Conservation (phyloP, 2,113 vertebrate genomes). For the Tonatia bakeri region DNA sequence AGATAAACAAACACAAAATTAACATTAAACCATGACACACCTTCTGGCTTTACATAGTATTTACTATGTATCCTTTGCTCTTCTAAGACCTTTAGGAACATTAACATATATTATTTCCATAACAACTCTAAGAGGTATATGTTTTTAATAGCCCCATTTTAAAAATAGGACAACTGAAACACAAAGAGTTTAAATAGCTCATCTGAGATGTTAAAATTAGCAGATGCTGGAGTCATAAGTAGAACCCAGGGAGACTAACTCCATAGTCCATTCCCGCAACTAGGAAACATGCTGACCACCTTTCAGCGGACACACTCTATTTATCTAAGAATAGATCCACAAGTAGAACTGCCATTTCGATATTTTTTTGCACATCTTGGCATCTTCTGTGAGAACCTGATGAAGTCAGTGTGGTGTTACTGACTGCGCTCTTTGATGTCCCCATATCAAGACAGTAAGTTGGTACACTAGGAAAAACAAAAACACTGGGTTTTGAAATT, state of each 20-base stretch:
- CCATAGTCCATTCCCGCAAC: background rate
- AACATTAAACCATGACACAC: background rate
- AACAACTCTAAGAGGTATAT: background rate
- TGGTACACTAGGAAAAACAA: background rate
- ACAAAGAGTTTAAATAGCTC: background rate
- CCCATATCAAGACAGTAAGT: background rate
- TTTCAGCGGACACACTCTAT: background rate
- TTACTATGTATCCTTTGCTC: background rate
- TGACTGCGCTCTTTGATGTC: background rate
- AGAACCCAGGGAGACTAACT: background rate
- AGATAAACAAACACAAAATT: background rate
- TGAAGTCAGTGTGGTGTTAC: background rate
- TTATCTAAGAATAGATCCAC: background rate
- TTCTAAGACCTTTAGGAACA: background rate
- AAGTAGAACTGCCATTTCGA: background rate
- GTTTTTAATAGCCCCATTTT: background rate
- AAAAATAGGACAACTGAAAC: background rate
- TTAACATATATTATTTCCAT: background rate
- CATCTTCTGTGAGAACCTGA: background rate
- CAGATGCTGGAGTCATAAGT: background rate
- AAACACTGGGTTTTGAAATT: background rate
- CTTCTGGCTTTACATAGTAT: background rate
- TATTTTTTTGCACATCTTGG: background rate
- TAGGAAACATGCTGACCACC: background rate
- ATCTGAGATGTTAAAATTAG: background rate